phyloP scores from a whole-genome alignment of 2,113 vertebrate species.

The Saccopteryx leptura region DNA sequence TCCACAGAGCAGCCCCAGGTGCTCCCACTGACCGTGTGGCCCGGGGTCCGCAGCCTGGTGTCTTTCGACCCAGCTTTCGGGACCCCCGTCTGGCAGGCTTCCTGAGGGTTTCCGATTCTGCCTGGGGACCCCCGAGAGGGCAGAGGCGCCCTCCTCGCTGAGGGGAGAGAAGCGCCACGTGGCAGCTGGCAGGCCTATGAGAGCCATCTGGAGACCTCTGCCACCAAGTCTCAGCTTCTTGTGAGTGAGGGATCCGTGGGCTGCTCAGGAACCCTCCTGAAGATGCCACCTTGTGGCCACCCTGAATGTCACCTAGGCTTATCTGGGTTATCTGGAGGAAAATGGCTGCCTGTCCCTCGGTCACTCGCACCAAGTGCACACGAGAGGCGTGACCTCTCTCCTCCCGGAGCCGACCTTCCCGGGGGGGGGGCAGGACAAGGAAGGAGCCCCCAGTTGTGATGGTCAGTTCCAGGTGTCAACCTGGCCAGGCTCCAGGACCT shows the following conservation, averaged over 20 bases:
- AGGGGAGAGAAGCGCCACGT: neutral
- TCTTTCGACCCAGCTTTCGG: neutral
- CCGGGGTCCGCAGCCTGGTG: neutral
- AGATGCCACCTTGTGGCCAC: conserved; percentile 27
- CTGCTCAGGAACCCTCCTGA: neutral
- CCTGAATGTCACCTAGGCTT: conserved; percentile 6
- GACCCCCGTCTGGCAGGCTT: neutral
- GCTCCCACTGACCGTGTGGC: accelerated
- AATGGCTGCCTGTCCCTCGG: neutral
- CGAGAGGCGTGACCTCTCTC: neutral
- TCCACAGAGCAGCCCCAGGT: neutral
- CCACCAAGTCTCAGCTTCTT: neutral
- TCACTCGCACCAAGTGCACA: neutral
- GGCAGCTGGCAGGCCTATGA: neutral
- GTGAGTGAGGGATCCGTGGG: neutral
- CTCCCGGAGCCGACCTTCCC: neutral
- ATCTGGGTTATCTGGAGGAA: neutral
- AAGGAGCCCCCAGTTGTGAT: neutral
- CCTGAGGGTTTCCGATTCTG: neutral
- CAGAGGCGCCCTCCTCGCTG: neutral
- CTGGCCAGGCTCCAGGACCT: neutral
- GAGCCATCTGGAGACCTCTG: neutral
- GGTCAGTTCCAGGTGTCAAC: neutral
- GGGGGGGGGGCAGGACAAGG: too few relatives aligned
- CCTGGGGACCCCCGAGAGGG: neutral